phyloP scores from a whole-genome alignment of 2,888 invertebrate species.

The Blastobasis adustella region DNA sequence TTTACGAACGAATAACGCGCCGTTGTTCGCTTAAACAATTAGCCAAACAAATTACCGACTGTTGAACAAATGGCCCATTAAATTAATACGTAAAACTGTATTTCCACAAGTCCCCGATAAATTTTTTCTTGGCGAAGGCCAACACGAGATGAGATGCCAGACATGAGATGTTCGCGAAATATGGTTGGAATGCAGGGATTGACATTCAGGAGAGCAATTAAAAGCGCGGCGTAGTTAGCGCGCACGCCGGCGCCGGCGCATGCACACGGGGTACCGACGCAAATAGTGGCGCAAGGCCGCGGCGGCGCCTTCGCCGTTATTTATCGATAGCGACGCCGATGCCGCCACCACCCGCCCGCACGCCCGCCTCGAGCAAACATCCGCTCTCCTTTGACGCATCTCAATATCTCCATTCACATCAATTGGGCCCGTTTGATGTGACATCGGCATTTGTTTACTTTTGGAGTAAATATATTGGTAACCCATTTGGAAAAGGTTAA shows the following conservation, averaged over 20 bases:
- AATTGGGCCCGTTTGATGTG: too few relatives aligned
- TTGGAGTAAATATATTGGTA: too few relatives aligned
- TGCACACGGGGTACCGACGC: slow-evolving; percentile 28
- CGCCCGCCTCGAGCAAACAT: slow-evolving; percentile 27
- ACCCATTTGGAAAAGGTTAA: background rate
- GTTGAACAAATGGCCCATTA: too few relatives aligned
- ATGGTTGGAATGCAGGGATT: slow-evolving; percentile 45
- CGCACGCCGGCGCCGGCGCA: slow-evolving; percentile 25
- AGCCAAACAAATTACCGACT: too few relatives aligned
- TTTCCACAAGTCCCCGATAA: too few relatives aligned
- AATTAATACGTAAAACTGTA: too few relatives aligned
- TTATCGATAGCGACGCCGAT: slow-evolving; percentile 39
- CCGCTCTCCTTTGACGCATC: slow-evolving; percentile 26
- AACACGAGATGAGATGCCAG: background rate
- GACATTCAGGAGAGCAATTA: slow-evolving; percentile 55
- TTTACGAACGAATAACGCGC: too few relatives aligned
- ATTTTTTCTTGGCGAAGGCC: slow-evolving; percentile 1
- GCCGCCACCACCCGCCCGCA: slow-evolving; percentile 25
- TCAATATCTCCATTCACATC: slow-evolving; percentile 4
- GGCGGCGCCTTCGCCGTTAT: slow-evolving; percentile 42
- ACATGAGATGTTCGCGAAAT: slow-evolving; percentile 28
- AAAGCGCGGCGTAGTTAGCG: slow-evolving; percentile 28
- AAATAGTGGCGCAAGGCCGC: slow-evolving; percentile 65
- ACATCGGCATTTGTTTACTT: too few relatives aligned
- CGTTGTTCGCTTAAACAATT: too few relatives aligned